Evolutionary conservation across 2,888 invertebrate species (phyloP).

Genomic region (Pseudococcus viburni): DNA sequence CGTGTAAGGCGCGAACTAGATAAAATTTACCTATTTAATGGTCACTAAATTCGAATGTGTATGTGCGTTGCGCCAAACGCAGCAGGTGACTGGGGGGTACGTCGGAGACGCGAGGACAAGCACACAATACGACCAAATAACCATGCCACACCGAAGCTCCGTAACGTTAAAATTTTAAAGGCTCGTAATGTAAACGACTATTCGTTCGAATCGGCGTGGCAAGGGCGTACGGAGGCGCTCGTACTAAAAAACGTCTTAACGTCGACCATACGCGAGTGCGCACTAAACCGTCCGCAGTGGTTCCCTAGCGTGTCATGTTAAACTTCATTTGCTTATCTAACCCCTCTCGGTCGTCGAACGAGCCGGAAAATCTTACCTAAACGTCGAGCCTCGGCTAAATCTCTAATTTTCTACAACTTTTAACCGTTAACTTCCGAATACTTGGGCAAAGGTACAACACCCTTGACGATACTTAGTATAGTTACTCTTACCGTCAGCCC

Average conservation of each 20-base stretch:
- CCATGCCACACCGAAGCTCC: not conserved
- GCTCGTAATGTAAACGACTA: slow-evolving; percentile 29
- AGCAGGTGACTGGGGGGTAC: not conserved
- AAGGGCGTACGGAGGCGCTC: not conserved
- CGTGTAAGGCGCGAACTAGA: slow-evolving; percentile 41
- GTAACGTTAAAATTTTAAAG: slow-evolving; percentile 54
- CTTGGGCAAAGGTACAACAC: slow-evolving; percentile 40
- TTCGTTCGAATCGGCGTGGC: not conserved
- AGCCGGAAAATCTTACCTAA: slow-evolving; percentile 4
- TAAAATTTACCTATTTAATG: slow-evolving; percentile 49
- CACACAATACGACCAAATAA: slow-evolving; percentile 18
- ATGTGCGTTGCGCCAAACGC: not conserved
- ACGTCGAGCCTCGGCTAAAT: slow-evolving; percentile 14
- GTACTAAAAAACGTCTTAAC: slow-evolving; percentile 16
- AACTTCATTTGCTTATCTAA: slow-evolving; percentile 58
- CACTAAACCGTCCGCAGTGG: slow-evolving; percentile 40
- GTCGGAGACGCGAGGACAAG: not conserved
- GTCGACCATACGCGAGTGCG: slow-evolving; percentile 20
- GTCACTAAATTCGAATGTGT: slow-evolving; percentile 36
- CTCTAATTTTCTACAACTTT: slow-evolving; percentile 41
- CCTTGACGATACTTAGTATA: slow-evolving; percentile 22
- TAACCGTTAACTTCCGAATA: slow-evolving; percentile 36
- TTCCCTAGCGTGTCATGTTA: slow-evolving; percentile 39
- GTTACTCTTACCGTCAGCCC: not conserved
- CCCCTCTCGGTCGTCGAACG: not conserved